Conservation (phyloP, 1,140 invertebrate species). For the Callitettix versicolor region DNA sequence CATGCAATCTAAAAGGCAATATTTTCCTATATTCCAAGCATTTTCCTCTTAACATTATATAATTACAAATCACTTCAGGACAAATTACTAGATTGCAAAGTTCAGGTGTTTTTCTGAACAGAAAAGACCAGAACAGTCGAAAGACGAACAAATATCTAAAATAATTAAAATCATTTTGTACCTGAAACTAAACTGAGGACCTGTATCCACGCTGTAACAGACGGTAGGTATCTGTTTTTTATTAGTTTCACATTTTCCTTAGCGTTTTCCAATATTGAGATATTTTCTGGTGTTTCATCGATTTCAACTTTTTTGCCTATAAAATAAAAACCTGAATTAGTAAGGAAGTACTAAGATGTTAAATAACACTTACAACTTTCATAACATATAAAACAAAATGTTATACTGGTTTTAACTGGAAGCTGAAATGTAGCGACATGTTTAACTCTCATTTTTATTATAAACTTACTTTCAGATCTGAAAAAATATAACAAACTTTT, state of each 20-base stretch:
- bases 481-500: not conserved
- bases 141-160: too few relatives aligned
- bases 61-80: too few relatives aligned
- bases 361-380: not conserved
- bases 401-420: not conserved
- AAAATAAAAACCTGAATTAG: conserved; percentile 3
- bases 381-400: not conserved
- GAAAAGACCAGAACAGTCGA: too few relatives aligned
- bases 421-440: not conserved
- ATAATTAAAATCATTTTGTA: conserved; percentile 8
- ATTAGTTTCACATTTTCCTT: conserved; percentile 26
- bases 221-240: conserved; percentile 27
- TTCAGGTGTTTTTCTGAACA: too few relatives aligned
- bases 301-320: conserved; percentile 17
- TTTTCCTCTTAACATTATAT: too few relatives aligned
- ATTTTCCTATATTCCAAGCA: too few relatives aligned
- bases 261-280: conserved; percentile 27
- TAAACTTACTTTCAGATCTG: conserved; percentile 1
- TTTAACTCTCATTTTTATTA: not conserved
- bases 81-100: too few relatives aligned
- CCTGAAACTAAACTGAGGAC: conserved; percentile 24
- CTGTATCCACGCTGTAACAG: conserved; percentile 28
- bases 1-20: too few relatives aligned
- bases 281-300: conserved; percentile 28
- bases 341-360: not conserved